Evolutionary conservation across 2,113 vertebrate genomes (phyloP).

Genomic region (Pelecanus crispus): DNA sequence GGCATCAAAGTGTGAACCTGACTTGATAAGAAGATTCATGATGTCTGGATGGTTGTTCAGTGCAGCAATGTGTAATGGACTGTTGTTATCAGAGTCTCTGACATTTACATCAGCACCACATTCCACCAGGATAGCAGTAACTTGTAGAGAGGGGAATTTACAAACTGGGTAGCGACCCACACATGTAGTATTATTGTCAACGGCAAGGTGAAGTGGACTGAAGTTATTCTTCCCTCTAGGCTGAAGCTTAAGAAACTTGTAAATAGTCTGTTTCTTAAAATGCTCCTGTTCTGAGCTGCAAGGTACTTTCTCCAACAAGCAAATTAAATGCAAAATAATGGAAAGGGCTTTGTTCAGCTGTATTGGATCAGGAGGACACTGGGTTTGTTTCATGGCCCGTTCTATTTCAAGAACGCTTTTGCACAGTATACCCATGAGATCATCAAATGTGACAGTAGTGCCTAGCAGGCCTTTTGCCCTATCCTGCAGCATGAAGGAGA

Average conservation of each 20-base stretch:
- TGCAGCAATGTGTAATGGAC: conserved; percentile 91
- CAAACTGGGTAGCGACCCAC: conserved; percentile 97
- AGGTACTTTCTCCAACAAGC: conserved; percentile 95
- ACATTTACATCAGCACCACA: conserved; percentile 93
- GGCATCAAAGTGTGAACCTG: conserved; percentile 96
- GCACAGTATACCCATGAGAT: conserved; percentile 95
- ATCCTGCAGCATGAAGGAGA: conserved; percentile 99
- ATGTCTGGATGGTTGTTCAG: conserved; percentile 96
- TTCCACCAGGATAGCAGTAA: conserved; percentile 91
- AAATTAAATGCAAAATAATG: conserved; percentile 97
- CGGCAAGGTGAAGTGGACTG: conserved; percentile 94
- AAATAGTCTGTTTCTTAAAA: conserved; percentile 97
- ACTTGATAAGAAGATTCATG: conserved; percentile 96
- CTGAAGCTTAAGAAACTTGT: conserved; percentile 93
- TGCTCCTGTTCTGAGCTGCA: conserved; percentile 93
- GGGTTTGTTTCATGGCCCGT: conserved; percentile 84
- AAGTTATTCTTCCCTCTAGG: conserved; percentile 95
- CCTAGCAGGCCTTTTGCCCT: conserved; percentile 93
- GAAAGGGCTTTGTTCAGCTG: conserved; percentile 97
- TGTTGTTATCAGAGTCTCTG: conserved; percentile 92
- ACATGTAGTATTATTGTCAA: conserved; percentile 94
- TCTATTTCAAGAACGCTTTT: conserved; percentile 98
- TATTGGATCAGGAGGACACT: conserved; percentile 82
- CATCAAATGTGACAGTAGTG: conserved; percentile 92
- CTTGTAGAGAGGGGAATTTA: conserved; percentile 95